Base-by-base conservation (phyloP, 2,113 vertebrate genomes). In the Podiceps cristatus region DNA sequence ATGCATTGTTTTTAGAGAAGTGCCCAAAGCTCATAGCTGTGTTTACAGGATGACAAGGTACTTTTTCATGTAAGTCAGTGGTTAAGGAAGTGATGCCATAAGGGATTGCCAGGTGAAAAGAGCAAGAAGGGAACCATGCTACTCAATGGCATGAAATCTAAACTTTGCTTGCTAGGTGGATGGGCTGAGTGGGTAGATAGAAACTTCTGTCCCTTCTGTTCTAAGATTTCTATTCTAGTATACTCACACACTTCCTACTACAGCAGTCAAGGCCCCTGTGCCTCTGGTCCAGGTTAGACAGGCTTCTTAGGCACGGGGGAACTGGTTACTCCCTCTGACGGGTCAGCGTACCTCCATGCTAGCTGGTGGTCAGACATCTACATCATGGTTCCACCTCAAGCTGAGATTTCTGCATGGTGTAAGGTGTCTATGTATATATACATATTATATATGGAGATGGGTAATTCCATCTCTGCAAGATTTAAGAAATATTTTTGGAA, bases 261-360 rank as follows among this genome's bases (percentile, higher is more conserved):
- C 11, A 74, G 31, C 19, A 24, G 44, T 29, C 8, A 23, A 35
- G n/a, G 58, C 17, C 29, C n/a, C 45, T 69, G 18, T 64, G n/a
- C 15, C 47, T 77, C 59, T 77, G 64, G 25, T 19, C 28, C 35
- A 9, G 55, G 8, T 35, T 3, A 24, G 60, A 47, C 28, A n/a
- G 31, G 13, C 33, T 59, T 31, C n/a, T 15, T 2, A 40, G 37
- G 2, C 35, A 9, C 10, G 8, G 9, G 5, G 56, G 9, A 72
- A 3, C 27, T 18, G 52, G 52, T 29, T 8, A 3, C 14, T 47
- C 28, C 28, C 53, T 45, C 28, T 52, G 40, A 19, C 18, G 15
- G 33, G 14, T 7, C 1, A 5, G 0, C 3, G 2, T 23, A 14
- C 11, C 31, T 29, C 29, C 29, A 7, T 47, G 55, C 28, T 50